Evolutionary conservation across 2,113 vertebrate genomes (phyloP).

Genomic region (Oceanodroma tethys): DNA sequence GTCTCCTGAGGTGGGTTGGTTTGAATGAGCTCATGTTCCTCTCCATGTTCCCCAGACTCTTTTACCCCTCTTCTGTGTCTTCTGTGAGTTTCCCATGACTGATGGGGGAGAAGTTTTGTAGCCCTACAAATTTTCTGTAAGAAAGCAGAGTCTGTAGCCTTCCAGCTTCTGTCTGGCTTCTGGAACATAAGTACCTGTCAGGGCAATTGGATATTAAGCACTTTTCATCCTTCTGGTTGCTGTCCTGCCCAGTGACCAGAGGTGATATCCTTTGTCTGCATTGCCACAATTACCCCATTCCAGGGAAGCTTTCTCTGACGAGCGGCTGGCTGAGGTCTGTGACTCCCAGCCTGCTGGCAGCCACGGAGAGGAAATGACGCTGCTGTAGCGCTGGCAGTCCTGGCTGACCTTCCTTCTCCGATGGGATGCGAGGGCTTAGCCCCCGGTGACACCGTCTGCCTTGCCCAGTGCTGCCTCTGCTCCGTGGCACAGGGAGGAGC

Average conservation of each 20-base stretch:
- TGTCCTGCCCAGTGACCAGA: neutral
- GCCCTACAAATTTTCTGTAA: neutral
- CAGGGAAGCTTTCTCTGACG: neutral
- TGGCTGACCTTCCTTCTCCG: neutral
- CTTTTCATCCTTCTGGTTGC: neutral
- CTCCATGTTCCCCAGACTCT: neutral
- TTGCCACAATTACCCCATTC: neutral
- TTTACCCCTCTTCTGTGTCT: neutral
- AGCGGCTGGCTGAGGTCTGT: neutral
- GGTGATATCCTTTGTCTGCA: neutral
- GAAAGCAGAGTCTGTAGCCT: neutral
- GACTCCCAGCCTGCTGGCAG: neutral
- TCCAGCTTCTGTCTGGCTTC: neutral
- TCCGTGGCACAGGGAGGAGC: fast-evolving
- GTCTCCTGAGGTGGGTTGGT: neutral
- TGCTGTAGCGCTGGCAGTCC: neutral
- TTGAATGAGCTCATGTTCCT: neutral
- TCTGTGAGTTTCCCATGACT: fast-evolving
- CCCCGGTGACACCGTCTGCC: neutral
- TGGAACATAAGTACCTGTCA: neutral
- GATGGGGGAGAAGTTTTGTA: neutral
- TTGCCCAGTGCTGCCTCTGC: neutral
- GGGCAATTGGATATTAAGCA: neutral
- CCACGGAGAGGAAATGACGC: neutral
- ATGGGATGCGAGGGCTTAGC: neutral